These are phyloP conservation scores for Arremon brunneinucha DNA, from an alignment of 2,797 vertebrate species.

Conservation along the genomic window DNA sequence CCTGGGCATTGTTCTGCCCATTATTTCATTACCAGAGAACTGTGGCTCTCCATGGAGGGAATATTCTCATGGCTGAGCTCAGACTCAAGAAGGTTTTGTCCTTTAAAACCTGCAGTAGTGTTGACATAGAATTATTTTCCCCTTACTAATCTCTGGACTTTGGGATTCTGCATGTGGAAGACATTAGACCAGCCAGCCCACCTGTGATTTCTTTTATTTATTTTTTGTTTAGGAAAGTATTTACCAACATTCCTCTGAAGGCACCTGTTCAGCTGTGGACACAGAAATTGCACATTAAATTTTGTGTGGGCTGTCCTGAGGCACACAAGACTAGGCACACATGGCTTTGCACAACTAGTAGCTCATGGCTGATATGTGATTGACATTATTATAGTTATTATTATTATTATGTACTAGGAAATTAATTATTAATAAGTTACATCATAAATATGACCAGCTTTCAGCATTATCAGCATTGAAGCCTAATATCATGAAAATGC, in stretches of 20 bases:
- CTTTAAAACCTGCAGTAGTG: not conserved
- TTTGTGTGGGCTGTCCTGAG: not conserved
- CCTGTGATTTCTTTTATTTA: not conserved
- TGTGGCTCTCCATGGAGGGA: not conserved
- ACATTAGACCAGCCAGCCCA: not conserved
- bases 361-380: not conserved
- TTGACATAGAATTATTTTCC: constrained; percentile 10
- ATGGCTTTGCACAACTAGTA: not conserved
- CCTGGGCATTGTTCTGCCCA: not conserved
- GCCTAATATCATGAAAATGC: not conserved
- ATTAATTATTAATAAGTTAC: not conserved
- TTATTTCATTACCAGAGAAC: not conserved
- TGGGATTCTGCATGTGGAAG: constrained; percentile 2
- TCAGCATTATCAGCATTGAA: not conserved
- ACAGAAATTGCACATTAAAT: not conserved
- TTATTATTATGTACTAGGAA: not conserved
- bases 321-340: not conserved
- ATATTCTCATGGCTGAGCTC: not conserved
- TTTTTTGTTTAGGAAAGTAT: constrained; percentile 11
- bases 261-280: not conserved
- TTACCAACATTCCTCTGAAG: not conserved
- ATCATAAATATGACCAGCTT: not conserved
- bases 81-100: not conserved
- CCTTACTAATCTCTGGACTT: not conserved
- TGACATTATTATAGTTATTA: not conserved